Evolutionary conservation across 1,140 invertebrate genomes (phyloP), one percentile per base, ranked within the genome.

Genomic region (Cyclina sinensis): DNA sequence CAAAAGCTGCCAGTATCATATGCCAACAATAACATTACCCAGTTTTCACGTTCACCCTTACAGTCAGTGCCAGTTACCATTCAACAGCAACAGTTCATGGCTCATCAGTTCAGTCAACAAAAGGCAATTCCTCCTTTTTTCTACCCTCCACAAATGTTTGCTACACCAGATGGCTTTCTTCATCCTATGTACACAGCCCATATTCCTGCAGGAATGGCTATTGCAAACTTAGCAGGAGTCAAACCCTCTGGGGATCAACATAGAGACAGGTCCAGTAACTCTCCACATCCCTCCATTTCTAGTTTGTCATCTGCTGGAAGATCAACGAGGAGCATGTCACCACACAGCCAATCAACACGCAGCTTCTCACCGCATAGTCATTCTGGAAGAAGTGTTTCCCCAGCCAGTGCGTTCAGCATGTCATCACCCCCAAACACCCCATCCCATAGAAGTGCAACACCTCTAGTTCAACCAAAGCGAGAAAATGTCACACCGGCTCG

Each of bases 61-160:
- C 82, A 59, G 70, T 84, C 86, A 43, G 82, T 48, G 27, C 80
- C 70, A 51, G 85, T 87, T 18, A 80, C 85, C 0, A 16, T 87
- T 2, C 48, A 73, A 35, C 84, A 86, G 4, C 85, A 87, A 57
- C 84, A 76, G n/a, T 87, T 62, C 43, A 30, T 87, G 46, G 21
- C 48, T 62, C 68, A 73, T 30, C 78, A 46, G 5, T 88, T 57
- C 46, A 32, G 32, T 54, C 70, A 76, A 48, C 68, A 82, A 70
- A 82, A 82, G 24, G 86, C 79, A 24, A 78, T 73, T 30, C 90
- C 59, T 74, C 74, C 79, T 39, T 92, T 79, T 87, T 90, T 82
- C 54, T 92, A 89, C 46, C 85, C 91, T 16, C 90, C 90, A 21
- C 90, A 88, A 1, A 86, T 91, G 73, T 90, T 87, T 83, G 87